Base-by-base conservation (phyloP, 23 tunicate genomes). In the Diplosoma virens region DNA sequence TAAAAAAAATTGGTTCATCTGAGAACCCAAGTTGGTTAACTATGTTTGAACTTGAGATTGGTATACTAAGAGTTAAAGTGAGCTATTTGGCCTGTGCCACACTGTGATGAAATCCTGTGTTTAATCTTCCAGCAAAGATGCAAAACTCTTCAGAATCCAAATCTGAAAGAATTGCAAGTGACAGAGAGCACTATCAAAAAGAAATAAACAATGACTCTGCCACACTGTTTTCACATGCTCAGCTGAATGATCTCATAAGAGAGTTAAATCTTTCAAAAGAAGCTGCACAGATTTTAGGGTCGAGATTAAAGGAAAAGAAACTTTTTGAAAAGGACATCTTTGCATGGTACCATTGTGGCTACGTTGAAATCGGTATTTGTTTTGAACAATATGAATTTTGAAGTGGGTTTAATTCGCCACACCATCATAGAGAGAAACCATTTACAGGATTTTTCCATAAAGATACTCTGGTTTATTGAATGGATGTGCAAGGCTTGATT, bases 11-110 rank as follows among this genome's bases (percentile, higher is more conserved):
- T n/a, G n/a, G n/a, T n/a, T n/a, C n/a, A n/a, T n/a, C n/a, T n/a
- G n/a, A n/a, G n/a, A n/a, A n/a, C n/a, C n/a, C n/a, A n/a, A n/a
- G n/a, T n/a, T n/a, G n/a, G n/a, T n/a, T n/a, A n/a, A n/a, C n/a
- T n/a, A n/a, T n/a, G n/a, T n/a, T n/a, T n/a, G n/a, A n/a, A n/a
- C n/a, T n/a, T n/a, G n/a, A n/a, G n/a, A n/a, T n/a, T n/a, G n/a
- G n/a, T n/a, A n/a, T n/a, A n/a, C n/a, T n/a, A n/a, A n/a, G n/a
- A n/a, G n/a, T n/a, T n/a, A 33, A 47, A 1, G 33, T 58, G 1
- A n/a, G 67, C 79, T 9, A 11, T 53, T 11, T 58, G 81, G 53
- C 81, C 81, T 58, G 81, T 76, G 54, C 55, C 69, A 33, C 70
- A 76, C 33, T 21, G 71, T 76, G 55, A 34, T 59, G 52, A 58